phyloP scores from a whole-genome alignment of 2,113 vertebrate genomes.

The Nothoprocta perdicaria region DNA sequence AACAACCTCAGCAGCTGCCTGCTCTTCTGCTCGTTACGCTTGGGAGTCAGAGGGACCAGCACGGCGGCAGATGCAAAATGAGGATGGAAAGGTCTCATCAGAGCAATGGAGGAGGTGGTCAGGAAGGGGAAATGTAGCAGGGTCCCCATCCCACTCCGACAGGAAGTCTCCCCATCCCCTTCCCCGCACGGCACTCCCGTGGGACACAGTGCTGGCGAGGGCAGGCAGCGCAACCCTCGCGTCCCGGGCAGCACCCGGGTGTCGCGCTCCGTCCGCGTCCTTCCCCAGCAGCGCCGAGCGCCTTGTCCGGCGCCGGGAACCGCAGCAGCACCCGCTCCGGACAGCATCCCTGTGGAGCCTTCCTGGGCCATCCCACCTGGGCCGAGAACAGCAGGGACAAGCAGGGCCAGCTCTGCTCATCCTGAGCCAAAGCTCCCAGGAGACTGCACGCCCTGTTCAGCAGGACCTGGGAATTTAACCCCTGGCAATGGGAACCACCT shows the following conservation, averaged over 20 bases:
- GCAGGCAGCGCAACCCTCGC: background rate
- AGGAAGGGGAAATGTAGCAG: background rate
- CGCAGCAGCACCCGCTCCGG: background rate
- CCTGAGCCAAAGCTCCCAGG: background rate
- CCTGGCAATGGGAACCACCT: background rate
- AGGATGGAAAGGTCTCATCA: background rate
- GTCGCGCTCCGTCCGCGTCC: no score
- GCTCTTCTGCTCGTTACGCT: background rate
- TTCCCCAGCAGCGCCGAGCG: no score
- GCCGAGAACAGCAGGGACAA: background rate
- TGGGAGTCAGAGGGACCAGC: background rate
- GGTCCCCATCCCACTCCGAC: background rate
- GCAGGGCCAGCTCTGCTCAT: background rate
- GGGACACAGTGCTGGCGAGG: background rate
- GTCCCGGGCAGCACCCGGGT: background rate
- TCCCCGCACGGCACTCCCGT: background rate
- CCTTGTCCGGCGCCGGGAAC: no score
- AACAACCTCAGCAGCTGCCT: background rate
- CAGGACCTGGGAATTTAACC: background rate
- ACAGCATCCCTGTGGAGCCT: background rate
- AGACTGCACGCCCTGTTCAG: background rate
- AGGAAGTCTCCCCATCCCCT: background rate
- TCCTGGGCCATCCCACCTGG: background rate
- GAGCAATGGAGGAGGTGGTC: background rate
- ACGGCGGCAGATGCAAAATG: background rate